Conservation (phyloP, 2,888 invertebrate species). For the Adela reaumurella region DNA sequence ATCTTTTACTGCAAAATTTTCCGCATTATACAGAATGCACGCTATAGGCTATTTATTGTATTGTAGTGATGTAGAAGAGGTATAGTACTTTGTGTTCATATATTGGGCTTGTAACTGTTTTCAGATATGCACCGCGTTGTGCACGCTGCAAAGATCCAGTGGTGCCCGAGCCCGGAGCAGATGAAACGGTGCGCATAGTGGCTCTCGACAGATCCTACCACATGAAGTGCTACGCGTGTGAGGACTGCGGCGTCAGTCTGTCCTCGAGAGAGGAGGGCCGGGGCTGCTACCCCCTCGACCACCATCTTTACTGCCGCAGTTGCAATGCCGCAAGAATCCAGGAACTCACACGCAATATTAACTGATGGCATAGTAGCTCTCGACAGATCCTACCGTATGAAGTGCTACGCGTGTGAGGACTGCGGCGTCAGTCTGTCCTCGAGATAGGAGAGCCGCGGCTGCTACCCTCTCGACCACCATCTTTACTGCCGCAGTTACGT, state of each 20-base stretch:
- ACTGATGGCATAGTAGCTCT: slow-evolving; percentile 97
- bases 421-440: slow-evolving; percentile 88
- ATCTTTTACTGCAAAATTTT: too few relatives aligned
- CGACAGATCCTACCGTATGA: slow-evolving; percentile 94
- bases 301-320: slow-evolving; percentile 91
- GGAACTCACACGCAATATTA: slow-evolving; percentile 70
- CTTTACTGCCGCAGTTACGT: slow-evolving; percentile 95
- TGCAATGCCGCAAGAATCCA: slow-evolving; percentile 95
- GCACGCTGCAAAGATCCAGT: slow-evolving; percentile 95
- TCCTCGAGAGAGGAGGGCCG: slow-evolving; percentile 92
- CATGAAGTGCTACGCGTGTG: slow-evolving; percentile 91
- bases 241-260: slow-evolving; percentile 88
- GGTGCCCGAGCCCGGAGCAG: slow-evolving; percentile 92
- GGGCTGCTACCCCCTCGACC: slow-evolving; percentile 95
- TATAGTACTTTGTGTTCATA: too few relatives aligned
- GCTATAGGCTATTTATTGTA: too few relatives aligned
- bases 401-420: slow-evolving; percentile 95
- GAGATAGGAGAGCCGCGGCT: slow-evolving; percentile 91
- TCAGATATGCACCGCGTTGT: slow-evolving; percentile 94
- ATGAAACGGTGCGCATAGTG: slow-evolving; percentile 96
- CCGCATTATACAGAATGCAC: too few relatives aligned
- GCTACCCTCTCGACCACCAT: slow-evolving; percentile 95
- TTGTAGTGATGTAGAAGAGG: too few relatives aligned
- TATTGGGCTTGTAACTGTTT: too few relatives aligned
- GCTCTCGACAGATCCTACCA: slow-evolving; percentile 97